These are phyloP conservation scores for Trididemnum clinides DNA, from an alignment of 23 tunicate genomes.

Conservation along the genomic window DNA sequence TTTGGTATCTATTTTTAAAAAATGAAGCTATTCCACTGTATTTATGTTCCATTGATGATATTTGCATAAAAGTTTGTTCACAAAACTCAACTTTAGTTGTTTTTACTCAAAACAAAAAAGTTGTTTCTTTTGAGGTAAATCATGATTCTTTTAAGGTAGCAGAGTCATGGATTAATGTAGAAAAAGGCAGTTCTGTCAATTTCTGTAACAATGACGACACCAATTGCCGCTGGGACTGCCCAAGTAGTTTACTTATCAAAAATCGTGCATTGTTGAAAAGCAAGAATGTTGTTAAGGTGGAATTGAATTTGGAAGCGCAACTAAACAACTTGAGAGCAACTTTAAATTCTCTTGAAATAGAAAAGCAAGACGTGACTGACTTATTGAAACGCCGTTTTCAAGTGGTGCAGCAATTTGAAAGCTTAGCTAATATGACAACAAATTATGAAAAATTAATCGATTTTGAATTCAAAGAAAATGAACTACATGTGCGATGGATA, in stretches of 20 bases:
- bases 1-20: neutral
- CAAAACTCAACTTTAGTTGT: neutral
- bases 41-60: neutral
- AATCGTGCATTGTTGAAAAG: no score
- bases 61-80: neutral
- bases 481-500: neutral
- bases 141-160: neutral
- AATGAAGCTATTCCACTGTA: neutral
- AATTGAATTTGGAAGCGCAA: no score
- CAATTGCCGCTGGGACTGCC: neutral
- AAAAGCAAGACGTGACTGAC: no score
- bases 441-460: neutral
- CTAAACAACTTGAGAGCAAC: no score
- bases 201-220: neutral
- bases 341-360: no score
- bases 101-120: neutral
- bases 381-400: no score
- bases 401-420: no score
- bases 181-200: neutral
- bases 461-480: neutral
- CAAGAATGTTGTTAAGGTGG: no score
- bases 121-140: neutral
- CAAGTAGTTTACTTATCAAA: no score
- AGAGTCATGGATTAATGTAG: neutral
- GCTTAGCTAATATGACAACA: no score